These are phyloP conservation scores for Rousettus leschenaultii DNA, from an alignment of 2,113 vertebrate genomes.

Conservation along the genomic window DNA sequence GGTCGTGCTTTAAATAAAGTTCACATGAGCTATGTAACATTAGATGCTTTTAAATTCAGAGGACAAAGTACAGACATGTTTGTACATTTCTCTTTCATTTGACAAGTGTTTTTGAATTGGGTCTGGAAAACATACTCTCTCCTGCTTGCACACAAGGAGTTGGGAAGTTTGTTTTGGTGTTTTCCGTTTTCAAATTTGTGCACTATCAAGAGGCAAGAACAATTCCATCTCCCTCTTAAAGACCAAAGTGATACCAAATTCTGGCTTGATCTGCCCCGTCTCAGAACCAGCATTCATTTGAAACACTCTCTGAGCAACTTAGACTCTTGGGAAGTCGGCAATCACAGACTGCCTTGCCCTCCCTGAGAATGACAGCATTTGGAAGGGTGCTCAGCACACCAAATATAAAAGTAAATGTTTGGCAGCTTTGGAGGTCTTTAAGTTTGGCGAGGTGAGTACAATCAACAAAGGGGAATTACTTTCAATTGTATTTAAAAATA, in stretches of 20 bases:
- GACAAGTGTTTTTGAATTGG: constrained; percentile 48
- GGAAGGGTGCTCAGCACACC: constrained; percentile 7
- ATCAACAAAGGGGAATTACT: constrained; percentile 67
- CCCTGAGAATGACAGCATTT: constrained; percentile 42
- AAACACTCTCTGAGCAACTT: constrained; percentile 10
- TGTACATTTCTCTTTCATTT: constrained; percentile 65
- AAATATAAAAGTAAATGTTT: constrained; percentile 71
- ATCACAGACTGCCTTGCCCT: background rate
- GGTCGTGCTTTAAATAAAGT: constrained; percentile 54
- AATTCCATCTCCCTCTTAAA: background rate
- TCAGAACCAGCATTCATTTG: background rate
- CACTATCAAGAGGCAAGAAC: background rate
- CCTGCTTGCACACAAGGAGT: background rate
- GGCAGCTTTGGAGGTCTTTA: constrained; percentile 47
- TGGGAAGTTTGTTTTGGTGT: background rate
- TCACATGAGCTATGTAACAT: constrained; percentile 54
- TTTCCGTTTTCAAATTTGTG: constrained; percentile 19
- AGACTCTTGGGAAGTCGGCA: background rate
- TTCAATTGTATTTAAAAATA: constrained; percentile 74
- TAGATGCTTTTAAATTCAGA: constrained; percentile 62
- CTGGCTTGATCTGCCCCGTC: background rate
- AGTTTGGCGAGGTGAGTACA: constrained; percentile 57
- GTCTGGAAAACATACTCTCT: background rate
- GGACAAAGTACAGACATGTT: constrained; percentile 62
- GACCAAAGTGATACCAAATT: background rate